Evolutionary conservation across 64 coral and sea anemone species (phyloP).

Genomic region (Hydrozoanthus tunicans): DNA sequence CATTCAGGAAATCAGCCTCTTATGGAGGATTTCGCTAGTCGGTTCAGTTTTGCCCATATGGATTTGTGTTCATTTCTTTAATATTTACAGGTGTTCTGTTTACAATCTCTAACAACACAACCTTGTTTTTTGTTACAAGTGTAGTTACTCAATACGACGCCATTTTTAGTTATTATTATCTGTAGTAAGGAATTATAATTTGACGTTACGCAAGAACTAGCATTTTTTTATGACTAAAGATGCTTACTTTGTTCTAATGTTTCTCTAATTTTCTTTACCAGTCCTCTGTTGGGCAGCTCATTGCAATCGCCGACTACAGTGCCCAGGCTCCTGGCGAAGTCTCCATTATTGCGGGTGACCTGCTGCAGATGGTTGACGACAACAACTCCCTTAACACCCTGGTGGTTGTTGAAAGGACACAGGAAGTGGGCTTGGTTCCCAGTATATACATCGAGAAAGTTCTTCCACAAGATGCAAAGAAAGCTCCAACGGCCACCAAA

Average conservation of each 20-base stretch:
- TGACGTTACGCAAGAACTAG: background rate
- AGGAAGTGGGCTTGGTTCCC: slow-evolving; percentile 83
- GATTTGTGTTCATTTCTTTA: too few species aligned
- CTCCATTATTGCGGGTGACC: slow-evolving; percentile 72
- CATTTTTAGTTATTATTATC: too few species aligned
- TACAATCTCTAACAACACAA: too few species aligned
- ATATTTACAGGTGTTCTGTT: too few species aligned
- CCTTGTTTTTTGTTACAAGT: too few species aligned
- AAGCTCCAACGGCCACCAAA: slow-evolving; percentile 60
- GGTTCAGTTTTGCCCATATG: background rate
- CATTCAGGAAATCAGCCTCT: background rate
- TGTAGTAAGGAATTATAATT: background rate
- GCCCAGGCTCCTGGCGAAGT: slow-evolving; percentile 66
- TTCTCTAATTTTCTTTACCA: background rate
- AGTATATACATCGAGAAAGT: slow-evolving; percentile 62
- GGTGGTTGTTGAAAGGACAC: slow-evolving; percentile 68
- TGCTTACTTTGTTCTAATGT: background rate
- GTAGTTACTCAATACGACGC: too few species aligned
- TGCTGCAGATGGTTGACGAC: slow-evolving; percentile 75
- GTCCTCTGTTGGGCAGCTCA: slow-evolving; percentile 42
- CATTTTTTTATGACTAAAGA: background rate
- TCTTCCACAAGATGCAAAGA: slow-evolving; percentile 57
- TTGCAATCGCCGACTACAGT: slow-evolving; percentile 81
- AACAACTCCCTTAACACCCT: slow-evolving; percentile 58
- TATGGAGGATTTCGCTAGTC: background rate